Base-by-base conservation (phyloP, 2,888 invertebrate genomes). In the Drosophila cracens region DNA sequence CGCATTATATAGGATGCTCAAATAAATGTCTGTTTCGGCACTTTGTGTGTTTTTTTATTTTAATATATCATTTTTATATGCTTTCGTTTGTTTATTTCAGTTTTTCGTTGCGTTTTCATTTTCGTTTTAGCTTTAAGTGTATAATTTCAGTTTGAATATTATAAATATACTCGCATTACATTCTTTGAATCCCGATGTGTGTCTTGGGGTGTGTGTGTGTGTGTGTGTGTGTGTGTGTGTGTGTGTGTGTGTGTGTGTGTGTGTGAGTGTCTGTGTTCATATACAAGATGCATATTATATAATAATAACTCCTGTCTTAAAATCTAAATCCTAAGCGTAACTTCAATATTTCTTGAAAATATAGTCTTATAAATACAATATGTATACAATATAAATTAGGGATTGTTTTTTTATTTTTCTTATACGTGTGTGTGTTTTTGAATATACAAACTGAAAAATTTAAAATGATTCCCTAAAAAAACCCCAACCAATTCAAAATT, bases 291-390 rank as follows among this genome's bases (percentile, higher is more conserved):
- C 72, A 63, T 81, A 81, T 77, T 84, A 89, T 74, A 84, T 89
- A 89, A 89, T 84, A 84, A 84, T 89, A 84, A 85, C 76, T 87
- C 61, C 63, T 85, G 76, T 58, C 70, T 72, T 82, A 79, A 49
- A 25, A 70, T 64, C 83, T 83, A 83, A 74, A 65, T 52, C 65
- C 86, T 83, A 88, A 83, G 87, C 86, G 87, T 89, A 75, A 72
- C 61, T 81, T 69, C 57, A 75, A 79, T 73, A 64, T 63, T 70
- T 69, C 53, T 63, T 76, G 56, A 62, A 74, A 70, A 74, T 76
- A 57, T 53, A 54, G 21, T 34, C 36, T 21, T 51, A 70, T 74
- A 70, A 70, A 72, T 71, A 70, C 76, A 60, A 69, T 66, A 71
- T 78, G 64, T 70, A 75, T 81, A 81, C 40, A 62, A 52, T 79